Percentiles rank a stretch among this genome's conserved stretches.
These are phyloP conservation scores for Siderastrea radians DNA, from an alignment of 92 coral and sea anemone genomes.

Conservation along the genomic window DNA sequence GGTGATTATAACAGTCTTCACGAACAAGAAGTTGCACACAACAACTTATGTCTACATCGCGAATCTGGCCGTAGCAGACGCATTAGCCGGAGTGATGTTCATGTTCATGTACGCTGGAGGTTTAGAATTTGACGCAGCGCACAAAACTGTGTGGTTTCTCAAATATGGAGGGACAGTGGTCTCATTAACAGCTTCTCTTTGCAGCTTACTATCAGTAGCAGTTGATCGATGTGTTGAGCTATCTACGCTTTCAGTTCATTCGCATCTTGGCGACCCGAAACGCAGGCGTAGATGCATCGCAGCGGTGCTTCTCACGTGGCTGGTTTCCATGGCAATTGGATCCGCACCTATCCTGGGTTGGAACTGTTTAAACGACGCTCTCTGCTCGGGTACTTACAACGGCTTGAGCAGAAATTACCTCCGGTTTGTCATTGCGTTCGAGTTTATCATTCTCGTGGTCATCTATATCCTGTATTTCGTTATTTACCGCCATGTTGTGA, in stretches of 20 bases:
- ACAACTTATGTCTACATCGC: conserved; percentile 18
- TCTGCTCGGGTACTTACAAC: conserved; percentile 22
- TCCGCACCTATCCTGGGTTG: conserved; percentile 23
- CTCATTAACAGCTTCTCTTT: conserved; percentile 12
- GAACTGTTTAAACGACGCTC: conserved; percentile 5
- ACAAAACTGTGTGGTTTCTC: conserved; percentile 22
- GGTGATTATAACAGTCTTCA: background rate
- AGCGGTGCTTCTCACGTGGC: conserved; percentile 12
- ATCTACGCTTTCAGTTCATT: conserved; percentile 4
- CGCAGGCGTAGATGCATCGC: conserved; percentile 23
- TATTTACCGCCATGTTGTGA: conserved; percentile 15
- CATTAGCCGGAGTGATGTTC: conserved; percentile 17
- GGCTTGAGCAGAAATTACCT: conserved; percentile 33
- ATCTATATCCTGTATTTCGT: conserved; percentile 14
- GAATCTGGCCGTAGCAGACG: conserved; percentile 18
- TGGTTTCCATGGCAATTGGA: conserved; percentile 20
- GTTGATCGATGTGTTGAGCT: conserved; percentile 22
- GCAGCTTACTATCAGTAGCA: conserved; percentile 21
- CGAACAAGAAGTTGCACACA: conserved; percentile 23
- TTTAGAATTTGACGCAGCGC: conserved; percentile 9
- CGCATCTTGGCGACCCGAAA: conserved; percentile 26
- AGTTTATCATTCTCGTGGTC: background rate
- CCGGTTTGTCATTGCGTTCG: conserved; percentile 15
- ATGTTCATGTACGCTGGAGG: conserved; percentile 33
- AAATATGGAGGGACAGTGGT: conserved; percentile 20